Conservation (phyloP, 2,888 invertebrate genomes). For the Pandemis cinnamomeana region DNA sequence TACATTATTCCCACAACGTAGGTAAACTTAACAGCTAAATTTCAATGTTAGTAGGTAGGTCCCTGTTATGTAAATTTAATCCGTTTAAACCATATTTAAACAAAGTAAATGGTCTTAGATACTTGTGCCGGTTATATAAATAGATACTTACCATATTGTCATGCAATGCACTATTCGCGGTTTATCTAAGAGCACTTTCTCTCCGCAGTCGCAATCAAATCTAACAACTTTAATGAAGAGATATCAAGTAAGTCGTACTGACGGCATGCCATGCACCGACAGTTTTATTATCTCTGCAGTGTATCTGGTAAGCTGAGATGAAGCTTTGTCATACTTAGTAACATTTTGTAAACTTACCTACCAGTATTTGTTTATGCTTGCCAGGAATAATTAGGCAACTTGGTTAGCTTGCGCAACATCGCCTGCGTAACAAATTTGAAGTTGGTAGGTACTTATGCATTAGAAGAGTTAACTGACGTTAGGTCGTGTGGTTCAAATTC, state of each 20-base stretch:
- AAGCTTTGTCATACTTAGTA: background rate
- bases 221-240: slow-evolving; percentile 35
- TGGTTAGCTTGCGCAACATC: no score
- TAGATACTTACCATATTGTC: slow-evolving; percentile 16
- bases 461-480: no score
- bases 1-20: no score
- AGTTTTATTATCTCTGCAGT: background rate
- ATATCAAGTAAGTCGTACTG: slow-evolving; percentile 27
- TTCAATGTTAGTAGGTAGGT: background rate
- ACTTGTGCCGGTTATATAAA: background rate
- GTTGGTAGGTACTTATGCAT: background rate
- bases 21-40: background rate
- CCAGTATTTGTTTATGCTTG: background rate
- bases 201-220: slow-evolving; percentile 34
- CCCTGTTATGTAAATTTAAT: background rate
- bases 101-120: background rate
- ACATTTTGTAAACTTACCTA: slow-evolving; percentile 10
- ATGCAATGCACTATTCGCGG: slow-evolving; percentile 25
- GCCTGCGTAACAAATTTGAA: background rate
- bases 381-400: background rate
- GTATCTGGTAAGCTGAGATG: background rate
- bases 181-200: slow-evolving; percentile 38
- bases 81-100: background rate
- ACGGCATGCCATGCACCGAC: slow-evolving; percentile 1
- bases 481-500: no score